Conservation (phyloP, 1,140 invertebrate genomes). For the Apis laboriosa region DNA sequence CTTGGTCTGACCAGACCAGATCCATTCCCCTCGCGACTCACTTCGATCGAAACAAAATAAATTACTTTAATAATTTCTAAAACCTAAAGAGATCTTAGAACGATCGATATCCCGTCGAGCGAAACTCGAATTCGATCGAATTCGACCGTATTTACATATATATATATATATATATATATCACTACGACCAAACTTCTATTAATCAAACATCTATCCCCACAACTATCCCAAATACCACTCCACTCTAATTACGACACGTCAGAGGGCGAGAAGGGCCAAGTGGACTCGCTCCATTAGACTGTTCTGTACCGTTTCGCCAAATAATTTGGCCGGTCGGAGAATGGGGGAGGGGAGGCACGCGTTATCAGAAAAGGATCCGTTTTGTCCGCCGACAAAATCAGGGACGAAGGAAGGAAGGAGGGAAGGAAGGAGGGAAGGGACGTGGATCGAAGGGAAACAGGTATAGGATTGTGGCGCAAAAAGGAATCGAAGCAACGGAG, state of each 20-base stretch:
- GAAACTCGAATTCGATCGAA: no score
- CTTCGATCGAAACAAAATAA: no score
- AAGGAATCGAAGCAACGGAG: constrained; percentile 65
- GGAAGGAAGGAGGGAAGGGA: not conserved
- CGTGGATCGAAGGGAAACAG: constrained; percentile 48
- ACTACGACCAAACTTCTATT: not conserved
- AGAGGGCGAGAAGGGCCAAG: not conserved
- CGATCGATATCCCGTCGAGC: no score
- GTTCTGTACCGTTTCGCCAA: not conserved
- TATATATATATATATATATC: no score
- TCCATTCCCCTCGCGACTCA: not conserved
- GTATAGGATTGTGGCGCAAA: constrained; percentile 59
- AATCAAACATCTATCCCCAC: not conserved
- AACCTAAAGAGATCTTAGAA: no score
- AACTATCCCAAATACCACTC: not conserved
- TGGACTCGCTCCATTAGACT: constrained; percentile 16
- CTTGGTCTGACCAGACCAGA: not conserved
- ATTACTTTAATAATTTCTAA: no score
- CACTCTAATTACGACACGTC: constrained; percentile 6
- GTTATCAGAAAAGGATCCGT: constrained; percentile 33
- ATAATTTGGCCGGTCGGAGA: constrained; percentile 10
- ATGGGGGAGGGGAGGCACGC: constrained; percentile 7
- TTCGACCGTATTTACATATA: no score
- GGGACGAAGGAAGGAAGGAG: not conserved
- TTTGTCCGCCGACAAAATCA: constrained; percentile 41